Percentiles rank a stretch among this genome's conserved stretches.
Evolutionary conservation across 2,113 vertebrate genomes (phyloP).

Genomic region (Engraulis encrasicolus): DNA sequence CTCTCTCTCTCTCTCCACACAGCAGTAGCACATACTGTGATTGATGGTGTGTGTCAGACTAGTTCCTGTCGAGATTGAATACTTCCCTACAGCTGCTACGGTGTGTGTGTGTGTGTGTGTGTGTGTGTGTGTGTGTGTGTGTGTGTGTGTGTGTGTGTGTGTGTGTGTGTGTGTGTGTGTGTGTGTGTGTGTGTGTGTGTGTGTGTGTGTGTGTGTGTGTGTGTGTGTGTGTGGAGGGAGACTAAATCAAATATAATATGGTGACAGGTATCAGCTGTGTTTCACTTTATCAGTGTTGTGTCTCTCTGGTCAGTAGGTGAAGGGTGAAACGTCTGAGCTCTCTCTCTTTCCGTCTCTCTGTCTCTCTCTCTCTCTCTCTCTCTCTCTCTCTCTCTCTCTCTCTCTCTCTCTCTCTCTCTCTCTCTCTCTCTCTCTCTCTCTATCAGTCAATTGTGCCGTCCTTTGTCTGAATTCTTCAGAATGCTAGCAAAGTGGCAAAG

Average conservation of each 20-base stretch:
- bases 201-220: neutral
- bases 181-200: neutral
- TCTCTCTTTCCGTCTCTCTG: too few relatives aligned
- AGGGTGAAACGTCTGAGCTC: neutral
- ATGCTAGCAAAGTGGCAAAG: neutral
- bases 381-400: too few relatives aligned
- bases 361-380: too few relatives aligned
- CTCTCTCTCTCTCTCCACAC: neutral
- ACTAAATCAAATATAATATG: neutral
- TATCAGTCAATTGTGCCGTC: neutral
- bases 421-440: too few relatives aligned
- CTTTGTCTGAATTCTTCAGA: neutral
- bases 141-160: neutral
- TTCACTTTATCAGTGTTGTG: neutral
- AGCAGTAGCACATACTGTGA: neutral
- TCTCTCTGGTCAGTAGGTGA: neutral
- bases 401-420: too few relatives aligned
- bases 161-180: neutral
- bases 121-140: neutral
- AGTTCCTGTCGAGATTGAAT: neutral
- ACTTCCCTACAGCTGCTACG: neutral
- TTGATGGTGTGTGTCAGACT: neutral
- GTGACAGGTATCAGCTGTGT: neutral
- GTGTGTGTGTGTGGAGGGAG: neutral
- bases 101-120: neutral